Evolutionary conservation across 2,797 vertebrate species (phyloP).

Genomic region (Pampus argenteus): DNA sequence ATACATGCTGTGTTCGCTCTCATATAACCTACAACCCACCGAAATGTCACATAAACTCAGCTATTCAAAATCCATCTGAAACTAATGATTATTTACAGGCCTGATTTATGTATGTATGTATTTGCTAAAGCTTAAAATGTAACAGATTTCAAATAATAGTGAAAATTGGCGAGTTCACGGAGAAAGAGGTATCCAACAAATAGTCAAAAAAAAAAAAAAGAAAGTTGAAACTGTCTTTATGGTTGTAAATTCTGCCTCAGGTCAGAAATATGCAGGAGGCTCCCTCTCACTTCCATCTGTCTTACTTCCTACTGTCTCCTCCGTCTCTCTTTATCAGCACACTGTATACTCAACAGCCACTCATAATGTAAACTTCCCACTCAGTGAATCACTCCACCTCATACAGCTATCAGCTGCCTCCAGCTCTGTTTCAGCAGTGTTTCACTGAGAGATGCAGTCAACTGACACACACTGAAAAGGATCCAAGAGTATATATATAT

Average conservation of each 20-base stretch:
- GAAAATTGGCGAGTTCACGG: background rate
- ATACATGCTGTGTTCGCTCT: background rate
- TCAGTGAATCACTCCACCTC: constrained; percentile 61
- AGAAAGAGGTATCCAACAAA: background rate
- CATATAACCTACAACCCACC: background rate
- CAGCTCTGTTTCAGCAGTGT: constrained; percentile 53
- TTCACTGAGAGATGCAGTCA: background rate
- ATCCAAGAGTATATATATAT: constrained; percentile 6
- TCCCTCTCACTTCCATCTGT: constrained; percentile 47
- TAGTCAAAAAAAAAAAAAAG: background rate
- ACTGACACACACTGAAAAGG: constrained; percentile 1
- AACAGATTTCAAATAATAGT: no score
- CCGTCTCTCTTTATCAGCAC: constrained; percentile 50
- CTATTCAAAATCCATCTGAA: background rate
- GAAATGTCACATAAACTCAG: background rate
- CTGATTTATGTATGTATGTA: background rate
- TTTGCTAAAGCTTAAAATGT: background rate
- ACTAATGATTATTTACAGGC: background rate
- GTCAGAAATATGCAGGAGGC: constrained; percentile 38
- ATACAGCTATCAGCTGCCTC: constrained; percentile 53
- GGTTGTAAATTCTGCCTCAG: constrained; percentile 33
- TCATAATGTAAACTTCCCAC: constrained; percentile 78
- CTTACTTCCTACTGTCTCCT: constrained; percentile 47
- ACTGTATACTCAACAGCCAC: constrained; percentile 67
- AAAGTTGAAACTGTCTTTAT: constrained; percentile 16